Evolutionary conservation across 2,888 invertebrate genomes (phyloP), one percentile per base, ranked within the genome.

Genomic region (Tillus elongatus): DNA sequence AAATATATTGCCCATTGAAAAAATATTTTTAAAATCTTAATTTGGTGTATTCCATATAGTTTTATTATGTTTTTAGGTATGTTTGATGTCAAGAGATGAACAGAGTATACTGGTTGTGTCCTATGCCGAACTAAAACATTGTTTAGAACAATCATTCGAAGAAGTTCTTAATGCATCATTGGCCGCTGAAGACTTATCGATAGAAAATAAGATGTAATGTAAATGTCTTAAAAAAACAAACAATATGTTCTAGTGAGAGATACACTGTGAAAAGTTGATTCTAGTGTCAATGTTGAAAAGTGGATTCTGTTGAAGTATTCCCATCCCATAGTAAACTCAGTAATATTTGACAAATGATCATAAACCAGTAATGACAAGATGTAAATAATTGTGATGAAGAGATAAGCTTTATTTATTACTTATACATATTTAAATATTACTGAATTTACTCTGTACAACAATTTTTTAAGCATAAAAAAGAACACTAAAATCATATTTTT

Each of bases 61-160:
- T 32, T 35, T 35, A 9, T 36, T 41, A 37, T 49, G 43, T 46
- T 59, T 57, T n/a, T 60, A 88, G 84, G 87, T 98, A 53, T 89
- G 90, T 67, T 70, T 98, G 53, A 89, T 90, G 80, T 95, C 96
- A 2, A 78, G 95, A 44, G 96, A 97, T 66, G 95, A 92, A 66
- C 91, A 93, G 65, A 96, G 92, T 66, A 82, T 97, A 43, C 72
- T 98, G 52, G 89, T 98, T 44, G 95, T 96, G 44, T 87, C 90
- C 43, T 98, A 90, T 66, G 82, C 87, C 13, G 97, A 98, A 66
- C 73, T 98, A 56, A 93, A 95, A 67, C 87, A 88, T 60, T 95
- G 92, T 69, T 76, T 96, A 57, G 91, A 95, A 63, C 81, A 85
- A 58, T 87, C 95, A 29, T 95, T 92, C 70, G 77, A 78, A 35